These are phyloP conservation scores for Etia nguti DNA, from an alignment of 2,113 vertebrate species.

Conservation along the genomic window DNA sequence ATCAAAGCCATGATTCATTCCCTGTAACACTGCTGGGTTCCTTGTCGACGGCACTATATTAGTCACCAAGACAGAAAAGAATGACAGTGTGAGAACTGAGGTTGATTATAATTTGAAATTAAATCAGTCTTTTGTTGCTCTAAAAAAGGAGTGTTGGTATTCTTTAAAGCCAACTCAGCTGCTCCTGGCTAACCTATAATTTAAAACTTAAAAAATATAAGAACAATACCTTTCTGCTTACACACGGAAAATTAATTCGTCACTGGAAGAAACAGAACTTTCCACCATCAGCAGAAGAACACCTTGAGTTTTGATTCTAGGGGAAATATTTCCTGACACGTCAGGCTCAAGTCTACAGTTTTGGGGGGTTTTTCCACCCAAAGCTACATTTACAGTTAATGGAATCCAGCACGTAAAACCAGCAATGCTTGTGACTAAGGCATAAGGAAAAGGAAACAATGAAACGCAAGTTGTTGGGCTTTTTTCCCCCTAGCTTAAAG, in stretches of 20 bases:
- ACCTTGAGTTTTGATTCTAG: neutral
- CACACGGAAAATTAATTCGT: neutral
- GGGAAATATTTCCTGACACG: neutral
- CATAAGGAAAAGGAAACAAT: neutral
- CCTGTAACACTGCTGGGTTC: neutral
- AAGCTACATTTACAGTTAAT: neutral
- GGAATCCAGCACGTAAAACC: neutral
- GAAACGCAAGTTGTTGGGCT: neutral
- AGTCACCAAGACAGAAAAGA: neutral
- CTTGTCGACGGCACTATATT: neutral
- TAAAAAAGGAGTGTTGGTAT: neutral
- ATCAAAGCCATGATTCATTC: neutral
- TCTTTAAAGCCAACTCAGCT: neutral
- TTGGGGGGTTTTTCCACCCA: neutral
- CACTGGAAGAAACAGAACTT: neutral
- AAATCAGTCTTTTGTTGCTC: constrained; percentile 30
- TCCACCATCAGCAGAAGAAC: neutral
- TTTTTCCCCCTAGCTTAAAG: neutral
- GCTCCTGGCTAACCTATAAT: constrained; percentile 3
- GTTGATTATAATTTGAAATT: constrained; percentile 11
- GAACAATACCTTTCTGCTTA: neutral
- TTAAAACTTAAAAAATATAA: neutral
- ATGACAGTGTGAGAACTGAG: neutral
- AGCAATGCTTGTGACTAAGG: neutral
- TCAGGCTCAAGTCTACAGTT: neutral